Evolutionary conservation across 2,888 invertebrate genomes (phyloP), one percentile per base, ranked within the genome.

Genomic region (Microctonus hyperodae): DNA sequence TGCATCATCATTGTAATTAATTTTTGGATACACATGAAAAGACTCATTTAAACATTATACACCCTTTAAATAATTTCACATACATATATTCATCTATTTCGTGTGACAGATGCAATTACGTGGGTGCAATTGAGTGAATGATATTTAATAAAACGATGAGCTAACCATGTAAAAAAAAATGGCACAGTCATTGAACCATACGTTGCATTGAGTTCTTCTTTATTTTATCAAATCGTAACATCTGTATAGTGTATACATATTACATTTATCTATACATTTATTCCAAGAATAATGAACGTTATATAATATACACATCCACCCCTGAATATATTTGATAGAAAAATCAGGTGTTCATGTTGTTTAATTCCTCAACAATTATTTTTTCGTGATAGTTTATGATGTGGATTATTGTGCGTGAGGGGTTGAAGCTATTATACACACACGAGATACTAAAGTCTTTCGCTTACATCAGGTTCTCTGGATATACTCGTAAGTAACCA

Each of bases 281-380:
- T 44, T 44, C 16, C 16, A n/a, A 1, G 1, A 44, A 44, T 44
- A 44, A 44, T 44, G 44, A 44, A 44, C 44, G 44, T 44, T 44
- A 44, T 44, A 51, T 33, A n/a, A n/a, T n/a, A n/a, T n/a, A n/a
- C n/a, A 56, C 48, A 56, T 48, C 57, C 35, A 55, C 48, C 44
- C 23, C 56, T 25, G 62, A 64, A 55, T 56, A 61, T 66, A 55
- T 44, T 40, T 23, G 5, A 53, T 33, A 44, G 33, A 25, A 16
- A 23, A 57, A 62, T 66, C 66, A 66, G 66, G 66, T 66, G 66
- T 66, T 25, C 56, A 25, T 33, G 35, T 40, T 56, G 56, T 50
- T 57, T 66, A 66, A 66, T 66, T 56, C 65, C 51, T 60, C 9
- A 50, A 66, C 57, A 35, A 51, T 31, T 33, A 31, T 62, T 13